Conservation (phyloP, 2,888 invertebrate genomes). For the Allophyes oxyacanthae region DNA sequence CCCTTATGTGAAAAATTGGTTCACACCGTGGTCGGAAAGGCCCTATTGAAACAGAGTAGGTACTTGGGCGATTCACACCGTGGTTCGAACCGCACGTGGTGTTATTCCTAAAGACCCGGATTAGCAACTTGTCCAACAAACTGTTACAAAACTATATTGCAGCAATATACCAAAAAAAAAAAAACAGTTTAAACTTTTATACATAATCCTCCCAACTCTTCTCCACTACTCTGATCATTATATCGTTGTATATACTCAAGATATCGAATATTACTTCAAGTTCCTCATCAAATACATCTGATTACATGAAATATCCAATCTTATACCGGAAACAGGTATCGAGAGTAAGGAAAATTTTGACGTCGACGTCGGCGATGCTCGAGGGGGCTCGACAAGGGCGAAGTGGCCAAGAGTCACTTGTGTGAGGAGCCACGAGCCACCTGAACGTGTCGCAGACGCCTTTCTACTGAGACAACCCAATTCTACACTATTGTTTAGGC, state of each 20-base stretch:
- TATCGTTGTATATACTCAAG: conserved; percentile 14
- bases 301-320: conserved; percentile 49
- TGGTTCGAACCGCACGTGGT: too few relatives aligned
- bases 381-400: conserved; percentile 66
- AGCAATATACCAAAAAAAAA: too few relatives aligned
- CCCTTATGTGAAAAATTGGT: conserved; percentile 19
- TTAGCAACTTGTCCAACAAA: conserved; percentile 1
- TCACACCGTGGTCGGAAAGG: too few relatives aligned
- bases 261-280: conserved; percentile 14
- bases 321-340: conserved; percentile 58
- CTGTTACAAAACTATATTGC: too few relatives aligned
- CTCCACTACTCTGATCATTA: conserved; percentile 21
- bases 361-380: conserved; percentile 68
- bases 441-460: conserved; percentile 71
- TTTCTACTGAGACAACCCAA: conserved; percentile 67
- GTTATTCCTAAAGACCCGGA: too few relatives aligned
- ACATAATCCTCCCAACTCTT: conserved; percentile 2
- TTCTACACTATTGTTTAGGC: conserved; percentile 71
- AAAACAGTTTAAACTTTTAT: background rate
- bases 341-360: conserved; percentile 67
- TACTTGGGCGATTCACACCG: too few relatives aligned
- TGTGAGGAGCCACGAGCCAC: conserved; percentile 63
- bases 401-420: conserved; percentile 62
- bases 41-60: too few relatives aligned
- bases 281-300: conserved; percentile 18